Percentiles rank a stretch among this genome's conserved stretches.
These are phyloP conservation scores for Lacerta viridis DNA, from an alignment of 2,797 vertebrate genomes.

Conservation along the genomic window DNA sequence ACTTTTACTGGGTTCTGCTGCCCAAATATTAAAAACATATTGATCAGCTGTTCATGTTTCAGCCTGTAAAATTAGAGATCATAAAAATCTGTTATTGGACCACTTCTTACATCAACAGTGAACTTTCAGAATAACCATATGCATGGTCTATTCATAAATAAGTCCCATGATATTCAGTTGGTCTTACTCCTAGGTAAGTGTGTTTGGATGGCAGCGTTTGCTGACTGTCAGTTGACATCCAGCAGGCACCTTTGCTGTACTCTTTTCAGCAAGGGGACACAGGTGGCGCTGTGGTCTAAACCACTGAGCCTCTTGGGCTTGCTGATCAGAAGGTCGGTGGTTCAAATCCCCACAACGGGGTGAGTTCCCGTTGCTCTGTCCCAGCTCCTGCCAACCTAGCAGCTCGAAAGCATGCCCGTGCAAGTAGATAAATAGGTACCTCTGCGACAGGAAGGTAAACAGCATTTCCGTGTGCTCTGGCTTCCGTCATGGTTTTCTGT, in stretches of 20 bases:
- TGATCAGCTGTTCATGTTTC: neutral
- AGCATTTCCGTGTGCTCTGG: too few species aligned
- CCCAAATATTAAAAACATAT: slow-evolving; percentile 25
- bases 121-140: neutral
- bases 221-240: neutral
- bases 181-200: neutral
- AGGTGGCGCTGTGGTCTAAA: too few species aligned
- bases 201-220: slow-evolving; percentile 21
- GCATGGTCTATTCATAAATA: neutral
- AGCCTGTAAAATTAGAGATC: neutral
- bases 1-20: slow-evolving; percentile 20
- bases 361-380: too few species aligned
- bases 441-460: fast-evolving
- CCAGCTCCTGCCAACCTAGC: too few species aligned
- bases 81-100: neutral
- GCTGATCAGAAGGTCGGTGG: too few species aligned
- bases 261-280: too few species aligned
- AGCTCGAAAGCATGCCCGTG: too few species aligned
- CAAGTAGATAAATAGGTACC: too few species aligned
- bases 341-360: too few species aligned
- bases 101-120: slow-evolving; percentile 5
- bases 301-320: too few species aligned
- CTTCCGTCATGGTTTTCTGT: too few species aligned
- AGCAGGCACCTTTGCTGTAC: too few species aligned
- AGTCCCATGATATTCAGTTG: neutral